Evolutionary conservation across 2,888 invertebrate species (phyloP), one percentile per base, ranked within the genome.

Genomic region (Tubulanus polymorphus): DNA sequence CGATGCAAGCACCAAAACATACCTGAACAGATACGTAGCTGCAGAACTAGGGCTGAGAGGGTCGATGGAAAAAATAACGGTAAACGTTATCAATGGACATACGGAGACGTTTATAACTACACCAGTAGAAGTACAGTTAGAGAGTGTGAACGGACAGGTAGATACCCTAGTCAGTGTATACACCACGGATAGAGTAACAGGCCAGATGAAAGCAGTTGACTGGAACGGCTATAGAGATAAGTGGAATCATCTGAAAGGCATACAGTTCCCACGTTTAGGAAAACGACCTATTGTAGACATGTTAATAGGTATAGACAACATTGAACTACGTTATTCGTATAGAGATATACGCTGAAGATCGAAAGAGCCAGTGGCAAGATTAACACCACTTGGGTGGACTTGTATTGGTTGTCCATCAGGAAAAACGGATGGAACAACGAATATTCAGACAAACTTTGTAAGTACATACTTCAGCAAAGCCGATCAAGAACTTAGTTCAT

Each of bases 331-430:
- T 48, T 32, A 23, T 27, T 50, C 50, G 25, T n/a, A 48, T 10
- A n/a, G 47, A 6, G 62, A 63, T n/a, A 46, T 60, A 10, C 26
- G 23, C 10, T 57, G 60, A 26, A 18, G 47, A 20, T 35, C 54
- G 25, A 62, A 58, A 25, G 54, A 63, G 32, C 62, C 56, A 35
- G 35, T 58, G 2, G 62, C 56, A 3, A 3, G 56, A 2, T 20
- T 48, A 29, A 57, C 56, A 26, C 48, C 48, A 15, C 55, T 56
- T 3, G 63, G 63, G 2, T 63, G 63, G 63, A 63, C 59, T 12
- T 62, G 57, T 54, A 51, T 60, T 10, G 59, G 62, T 23, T n/a
- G n/a, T n/a, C n/a, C n/a, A n/a, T 28, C 46, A n/a, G n/a, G 51
- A 37, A 18, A 37, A 5, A 48, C 48, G 3, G 32, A 3, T 5